phyloP scores from a whole-genome alignment of 1,140 invertebrate species.

The Drosophila pruinosa region DNA sequence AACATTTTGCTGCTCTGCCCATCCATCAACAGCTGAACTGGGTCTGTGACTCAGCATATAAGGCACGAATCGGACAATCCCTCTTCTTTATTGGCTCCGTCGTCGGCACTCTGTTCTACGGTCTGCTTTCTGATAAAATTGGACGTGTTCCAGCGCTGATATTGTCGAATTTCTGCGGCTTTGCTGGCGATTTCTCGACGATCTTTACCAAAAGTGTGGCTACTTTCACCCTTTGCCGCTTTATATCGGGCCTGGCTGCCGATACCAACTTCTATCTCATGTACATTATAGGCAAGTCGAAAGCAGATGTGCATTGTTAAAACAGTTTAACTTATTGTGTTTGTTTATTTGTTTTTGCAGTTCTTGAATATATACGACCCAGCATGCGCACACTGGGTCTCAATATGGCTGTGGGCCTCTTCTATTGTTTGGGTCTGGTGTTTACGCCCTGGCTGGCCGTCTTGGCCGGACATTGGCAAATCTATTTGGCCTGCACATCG shows the following conservation, averaged over 20 bases:
- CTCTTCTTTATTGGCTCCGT: slow-evolving; percentile 86
- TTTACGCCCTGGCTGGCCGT: slow-evolving; percentile 85
- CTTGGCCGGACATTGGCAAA: slow-evolving; percentile 84
- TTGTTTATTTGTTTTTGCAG: slow-evolving; percentile 53
- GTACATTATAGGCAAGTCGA: slow-evolving; percentile 85
- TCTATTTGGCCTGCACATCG: slow-evolving; percentile 84
- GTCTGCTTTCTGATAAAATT: slow-evolving; percentile 85
- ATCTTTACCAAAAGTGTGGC: slow-evolving; percentile 83
- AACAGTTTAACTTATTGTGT: background rate
- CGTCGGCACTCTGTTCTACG: slow-evolving; percentile 85
- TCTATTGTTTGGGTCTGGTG: slow-evolving; percentile 85
- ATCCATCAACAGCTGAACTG: slow-evolving; percentile 84
- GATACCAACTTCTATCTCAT: slow-evolving; percentile 87
- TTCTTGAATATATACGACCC: slow-evolving; percentile 86
- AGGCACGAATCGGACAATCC: slow-evolving; percentile 85
- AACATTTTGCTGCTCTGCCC: slow-evolving; percentile 17
- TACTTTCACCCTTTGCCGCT: slow-evolving; percentile 84
- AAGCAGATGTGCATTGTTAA: background rate
- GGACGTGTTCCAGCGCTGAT: slow-evolving; percentile 85
- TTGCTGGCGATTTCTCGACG: slow-evolving; percentile 84
- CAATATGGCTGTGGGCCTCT: slow-evolving; percentile 86
- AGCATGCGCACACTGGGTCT: slow-evolving; percentile 85
- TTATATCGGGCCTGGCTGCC: slow-evolving; percentile 85
- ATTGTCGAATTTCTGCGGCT: slow-evolving; percentile 84
- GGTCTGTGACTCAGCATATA: slow-evolving; percentile 86